A percentile compares a stretch with the other conserved stretches of the same genome.
Evolutionary conservation across 2,113 vertebrate genomes (phyloP).

Genomic region (Barbus barbus): DNA sequence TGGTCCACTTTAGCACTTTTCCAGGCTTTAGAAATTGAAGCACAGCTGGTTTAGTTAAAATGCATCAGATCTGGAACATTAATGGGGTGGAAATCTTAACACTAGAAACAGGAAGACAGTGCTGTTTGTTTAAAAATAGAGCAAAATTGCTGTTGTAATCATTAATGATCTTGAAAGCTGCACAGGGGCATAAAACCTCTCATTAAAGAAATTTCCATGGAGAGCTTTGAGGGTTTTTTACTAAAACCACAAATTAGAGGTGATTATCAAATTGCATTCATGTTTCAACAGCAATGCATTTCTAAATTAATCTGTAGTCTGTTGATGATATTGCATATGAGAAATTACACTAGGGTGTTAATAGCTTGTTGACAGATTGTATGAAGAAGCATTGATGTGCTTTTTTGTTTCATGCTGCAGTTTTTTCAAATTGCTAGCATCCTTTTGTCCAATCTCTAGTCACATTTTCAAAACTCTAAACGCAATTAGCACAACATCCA

Average conservation of each 20-base stretch:
- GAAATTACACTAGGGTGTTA: not conserved
- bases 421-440: no score
- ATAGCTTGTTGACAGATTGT: not conserved
- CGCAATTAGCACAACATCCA: no score
- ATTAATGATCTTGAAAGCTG: conserved; percentile 37
- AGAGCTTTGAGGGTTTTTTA: conserved; percentile 30
- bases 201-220: conserved; percentile 31
- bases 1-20: not conserved
- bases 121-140: conserved; percentile 22
- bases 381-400: not conserved
- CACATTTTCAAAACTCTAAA: no score
- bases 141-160: conserved; percentile 32
- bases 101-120: conserved; percentile 11
- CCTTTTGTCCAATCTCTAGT: no score
- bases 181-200: conserved; percentile 19
- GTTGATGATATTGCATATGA: not conserved
- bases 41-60: not conserved
- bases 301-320: not conserved
- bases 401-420: not conserved
- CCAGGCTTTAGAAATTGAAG: not conserved
- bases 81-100: conserved; percentile 11
- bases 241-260: conserved; percentile 46
- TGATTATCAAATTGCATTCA: conserved; percentile 6
- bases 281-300: conserved; percentile 9
- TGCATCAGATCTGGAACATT: conserved; percentile 12